These are phyloP conservation scores for Catharus fuscescens DNA, from an alignment of 2,113 vertebrate species.

Conservation along the genomic window DNA sequence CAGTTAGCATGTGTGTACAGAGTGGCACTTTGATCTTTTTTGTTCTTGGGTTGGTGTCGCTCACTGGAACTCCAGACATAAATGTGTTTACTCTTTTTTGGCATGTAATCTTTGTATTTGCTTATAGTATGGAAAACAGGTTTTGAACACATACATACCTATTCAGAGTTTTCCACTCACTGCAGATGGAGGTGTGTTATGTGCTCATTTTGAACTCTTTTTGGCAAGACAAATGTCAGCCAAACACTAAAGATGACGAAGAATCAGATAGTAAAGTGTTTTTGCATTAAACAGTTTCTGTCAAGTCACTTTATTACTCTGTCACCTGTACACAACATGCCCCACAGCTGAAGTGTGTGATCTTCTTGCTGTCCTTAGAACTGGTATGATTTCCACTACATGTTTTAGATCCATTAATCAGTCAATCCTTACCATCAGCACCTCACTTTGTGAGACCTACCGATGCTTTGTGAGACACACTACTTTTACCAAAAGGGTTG, in stretches of 20 bases:
- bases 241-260: neutral
- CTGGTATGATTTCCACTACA: fast-evolving
- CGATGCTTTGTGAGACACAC: neutral
- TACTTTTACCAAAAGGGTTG: neutral
- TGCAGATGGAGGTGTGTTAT: neutral
- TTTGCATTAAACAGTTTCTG: neutral
- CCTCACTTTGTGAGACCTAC: neutral
- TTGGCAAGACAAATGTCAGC: neutral
- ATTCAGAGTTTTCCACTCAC: neutral
- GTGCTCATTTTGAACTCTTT: neutral
- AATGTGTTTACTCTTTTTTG: neutral
- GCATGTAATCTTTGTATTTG: neutral
- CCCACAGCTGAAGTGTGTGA: neutral
- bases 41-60: neutral
- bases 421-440: neutral
- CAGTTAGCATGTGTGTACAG: neutral
- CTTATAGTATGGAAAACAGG: neutral
- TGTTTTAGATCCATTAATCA: neutral
- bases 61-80: neutral
- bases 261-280: neutral
- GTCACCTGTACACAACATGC: neutral
- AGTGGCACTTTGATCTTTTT: neutral
- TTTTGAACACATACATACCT: neutral
- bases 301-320: neutral
- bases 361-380: neutral